Conservation (phyloP, 2,797 vertebrate species). For the Sebastiscus tertius region DNA sequence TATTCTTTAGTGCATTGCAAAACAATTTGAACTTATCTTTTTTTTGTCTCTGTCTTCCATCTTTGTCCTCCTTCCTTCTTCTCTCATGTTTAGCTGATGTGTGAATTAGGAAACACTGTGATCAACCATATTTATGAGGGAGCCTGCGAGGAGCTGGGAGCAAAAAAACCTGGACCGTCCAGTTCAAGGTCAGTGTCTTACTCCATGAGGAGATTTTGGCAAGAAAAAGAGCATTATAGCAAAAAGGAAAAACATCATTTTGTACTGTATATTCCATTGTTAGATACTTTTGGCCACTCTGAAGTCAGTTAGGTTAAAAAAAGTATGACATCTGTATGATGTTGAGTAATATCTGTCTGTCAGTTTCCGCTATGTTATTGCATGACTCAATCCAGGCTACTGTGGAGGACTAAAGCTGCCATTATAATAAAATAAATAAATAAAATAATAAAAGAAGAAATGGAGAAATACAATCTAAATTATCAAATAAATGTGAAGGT, state of each 20-base stretch:
- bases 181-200: conserved; percentile 87
- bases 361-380: not conserved
- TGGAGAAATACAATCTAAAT: too few species aligned
- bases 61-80: not conserved
- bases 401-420: too few species aligned
- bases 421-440: too few species aligned
- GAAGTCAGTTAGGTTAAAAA: not conserved
- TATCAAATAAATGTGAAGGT: too few species aligned
- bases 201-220: not conserved
- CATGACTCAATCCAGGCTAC: not conserved
- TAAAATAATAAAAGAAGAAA: too few species aligned
- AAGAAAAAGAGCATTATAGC: not conserved
- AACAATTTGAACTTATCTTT: not conserved
- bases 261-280: not conserved
- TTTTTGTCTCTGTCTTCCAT: not conserved
- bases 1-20: not conserved
- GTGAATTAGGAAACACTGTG: conserved; percentile 93
- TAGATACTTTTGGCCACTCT: not conserved
- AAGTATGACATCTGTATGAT: not conserved
- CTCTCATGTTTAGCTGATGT: conserved; percentile 90
- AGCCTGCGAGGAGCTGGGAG: conserved; percentile 86
- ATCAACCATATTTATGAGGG: conserved; percentile 97
- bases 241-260: not conserved
- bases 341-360: not conserved
- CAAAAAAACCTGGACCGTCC: conserved; percentile 90